These are phyloP conservation scores for Neocrepidodera transversa DNA, from an alignment of 2,888 invertebrate species.

Conservation along the genomic window DNA sequence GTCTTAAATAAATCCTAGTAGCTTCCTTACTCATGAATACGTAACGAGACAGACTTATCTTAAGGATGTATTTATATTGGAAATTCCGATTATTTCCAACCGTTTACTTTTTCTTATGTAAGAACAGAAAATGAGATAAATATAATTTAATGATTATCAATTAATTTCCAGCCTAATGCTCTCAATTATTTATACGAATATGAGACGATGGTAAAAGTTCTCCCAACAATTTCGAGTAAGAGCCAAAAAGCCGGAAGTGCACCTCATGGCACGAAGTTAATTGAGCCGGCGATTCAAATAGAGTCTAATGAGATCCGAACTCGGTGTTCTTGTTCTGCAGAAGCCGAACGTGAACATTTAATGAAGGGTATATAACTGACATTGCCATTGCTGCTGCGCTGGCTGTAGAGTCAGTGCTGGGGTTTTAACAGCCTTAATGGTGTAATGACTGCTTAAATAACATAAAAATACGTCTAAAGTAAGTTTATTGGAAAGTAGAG, in stretches of 20 bases:
- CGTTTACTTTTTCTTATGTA: constrained; percentile 9
- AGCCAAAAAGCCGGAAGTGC: constrained; percentile 13
- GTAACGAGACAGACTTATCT: constrained; percentile 31
- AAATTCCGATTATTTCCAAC: constrained; percentile 8
- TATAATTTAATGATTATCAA: not conserved
- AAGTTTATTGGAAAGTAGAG: no score
- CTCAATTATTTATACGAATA: not conserved
- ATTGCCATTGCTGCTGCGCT: constrained; percentile 17
- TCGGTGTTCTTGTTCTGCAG: constrained; percentile 49
- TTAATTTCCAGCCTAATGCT: not conserved
- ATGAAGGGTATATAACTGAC: constrained; percentile 49
- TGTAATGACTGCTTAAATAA: no score
- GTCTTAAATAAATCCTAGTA: constrained; percentile 32
- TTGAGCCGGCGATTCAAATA: constrained; percentile 52
- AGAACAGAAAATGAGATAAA: no score
- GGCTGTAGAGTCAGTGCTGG: not conserved
- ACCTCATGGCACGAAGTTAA: constrained; percentile 44
- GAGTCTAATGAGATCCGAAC: constrained; percentile 54
- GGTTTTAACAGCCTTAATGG: constrained; percentile 7
- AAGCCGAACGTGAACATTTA: constrained; percentile 57
- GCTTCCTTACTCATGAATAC: constrained; percentile 32
- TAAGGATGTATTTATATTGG: constrained; percentile 23
- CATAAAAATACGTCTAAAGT: no score
- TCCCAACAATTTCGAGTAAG: not conserved
- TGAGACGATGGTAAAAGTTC: not conserved